A percentile compares a stretch with the other conserved stretches of the same genome.
Conservation (phyloP, 2,888 invertebrate species). For the Imbricaverruca yamaguchii region DNA sequence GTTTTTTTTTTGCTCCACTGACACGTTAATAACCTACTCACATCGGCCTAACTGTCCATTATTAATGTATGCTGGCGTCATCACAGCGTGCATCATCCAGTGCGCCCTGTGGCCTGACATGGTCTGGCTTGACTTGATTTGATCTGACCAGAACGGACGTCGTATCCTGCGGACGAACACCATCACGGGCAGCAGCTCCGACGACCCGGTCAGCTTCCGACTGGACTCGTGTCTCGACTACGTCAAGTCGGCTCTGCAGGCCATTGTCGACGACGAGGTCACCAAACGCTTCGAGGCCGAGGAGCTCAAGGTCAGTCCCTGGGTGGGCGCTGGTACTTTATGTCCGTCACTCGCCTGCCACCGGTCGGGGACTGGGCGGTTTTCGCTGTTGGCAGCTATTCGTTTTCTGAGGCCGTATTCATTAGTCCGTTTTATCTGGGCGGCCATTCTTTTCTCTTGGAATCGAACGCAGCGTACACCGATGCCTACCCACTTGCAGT, state of each 20-base stretch:
- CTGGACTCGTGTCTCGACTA: constrained; percentile 55
- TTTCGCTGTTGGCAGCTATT: no score
- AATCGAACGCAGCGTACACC: no score
- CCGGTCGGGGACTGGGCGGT: no score
- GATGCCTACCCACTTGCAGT: no score
- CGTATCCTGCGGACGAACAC: not conserved
- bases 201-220: not conserved
- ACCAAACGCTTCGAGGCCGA: constrained; percentile 95
- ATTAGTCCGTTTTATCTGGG: no score
- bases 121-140: not conserved
- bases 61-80: not conserved
- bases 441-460: no score
- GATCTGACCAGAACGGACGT: not conserved
- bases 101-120: no score
- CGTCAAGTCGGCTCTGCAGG: constrained; percentile 86
- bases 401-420: no score
- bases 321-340: no score
- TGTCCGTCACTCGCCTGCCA: no score
- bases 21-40: not conserved
- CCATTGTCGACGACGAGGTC: constrained; percentile 97
- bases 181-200: not conserved
- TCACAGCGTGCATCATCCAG: no score
- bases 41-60: not conserved
- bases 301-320: constrained; percentile 58
- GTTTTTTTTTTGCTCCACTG: no score